Base-by-base conservation (phyloP, 2,888 invertebrate species). In the Amaurobius ferox region DNA sequence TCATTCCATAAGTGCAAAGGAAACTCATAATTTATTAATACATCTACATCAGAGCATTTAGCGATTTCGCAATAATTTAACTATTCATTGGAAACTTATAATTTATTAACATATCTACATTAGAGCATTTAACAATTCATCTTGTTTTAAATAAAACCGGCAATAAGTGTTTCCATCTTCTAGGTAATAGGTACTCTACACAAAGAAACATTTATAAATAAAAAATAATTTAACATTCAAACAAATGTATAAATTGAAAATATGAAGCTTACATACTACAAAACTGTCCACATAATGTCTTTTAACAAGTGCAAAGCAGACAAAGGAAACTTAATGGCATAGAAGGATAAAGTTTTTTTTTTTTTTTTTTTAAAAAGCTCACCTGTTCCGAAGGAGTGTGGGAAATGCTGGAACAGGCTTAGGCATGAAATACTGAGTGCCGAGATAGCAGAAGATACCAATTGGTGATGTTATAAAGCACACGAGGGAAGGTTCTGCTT, bases 401-500 rank as follows among this genome's bases (percentile, higher is more conserved):
- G 16, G n/a, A n/a, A 44, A 16, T 44, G 9, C 44, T 44, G 9
- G 6, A 55, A 55, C 55, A 55, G 55, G 55, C 11, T 55, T 7
- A 16, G 11, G 40, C 68, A 44, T 70, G 81, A 74, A 74, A 80
- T 70, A 80, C 55, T 39, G 39, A 68, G 83, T 85, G 83, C 83
- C 64, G 30, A 80, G 71, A 77, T 66, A 85, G 77, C 83, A 67
- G 77, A 85, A 71, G 64, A 77, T 77, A 73, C 62, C 62, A 73
- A 68, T 71, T 35, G 70, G 76, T 77, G 72, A 64, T 77, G 77
- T 76, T 71, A 32, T 40, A 77, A 76, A 85, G 77, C 83, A 85
- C 83, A 85, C 55, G 32, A 55, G 81, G 77, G 70, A 55, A 77
- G 76, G 83, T 77, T 85, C 83, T 85, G 83, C 83, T 76, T 23